These are phyloP conservation scores for Thripadectes ignobilis DNA, from an alignment of 2,797 vertebrate genomes.

Conservation along the genomic window DNA sequence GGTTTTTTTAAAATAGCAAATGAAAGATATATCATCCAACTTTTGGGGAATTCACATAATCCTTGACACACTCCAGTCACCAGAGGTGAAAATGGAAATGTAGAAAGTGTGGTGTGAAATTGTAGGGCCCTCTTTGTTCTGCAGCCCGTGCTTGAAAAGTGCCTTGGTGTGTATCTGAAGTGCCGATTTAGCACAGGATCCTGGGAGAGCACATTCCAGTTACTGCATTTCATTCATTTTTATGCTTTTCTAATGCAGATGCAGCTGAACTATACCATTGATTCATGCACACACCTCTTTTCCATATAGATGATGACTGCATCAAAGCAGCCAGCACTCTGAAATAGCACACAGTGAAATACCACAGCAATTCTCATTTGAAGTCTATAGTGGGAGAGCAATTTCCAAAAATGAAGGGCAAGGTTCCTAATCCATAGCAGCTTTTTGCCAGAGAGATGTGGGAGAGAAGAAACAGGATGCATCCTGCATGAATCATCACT, in stretches of 20 bases:
- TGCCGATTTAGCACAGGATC: not conserved
- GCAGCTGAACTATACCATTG: constrained; percentile 56
- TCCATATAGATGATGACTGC: constrained; percentile 61
- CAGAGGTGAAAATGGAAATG: not conserved
- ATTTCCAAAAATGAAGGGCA: constrained; percentile 63
- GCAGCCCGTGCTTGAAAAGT: not conserved
- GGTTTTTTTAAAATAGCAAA: not conserved
- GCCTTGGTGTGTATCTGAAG: not conserved
- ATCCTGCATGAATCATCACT: constrained; percentile 63
- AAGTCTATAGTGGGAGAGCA: constrained; percentile 53
- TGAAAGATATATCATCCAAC: not conserved
- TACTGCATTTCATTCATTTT: constrained; percentile 57
- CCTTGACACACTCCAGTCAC: not conserved
- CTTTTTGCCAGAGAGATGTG: constrained; percentile 52
- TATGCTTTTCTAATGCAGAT: constrained; percentile 65
- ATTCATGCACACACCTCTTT: constrained; percentile 59
- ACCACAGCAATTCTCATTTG: constrained; percentile 62
- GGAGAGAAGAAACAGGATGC: constrained; percentile 61
- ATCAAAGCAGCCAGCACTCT: constrained; percentile 26
- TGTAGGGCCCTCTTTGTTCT: not conserved
- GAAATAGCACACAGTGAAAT: constrained; percentile 62
- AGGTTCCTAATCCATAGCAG: constrained; percentile 57
- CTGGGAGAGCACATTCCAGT: not conserved
- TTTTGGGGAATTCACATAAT: not conserved
- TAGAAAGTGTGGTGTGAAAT: not conserved